Evolutionary conservation across 2,888 invertebrate genomes (phyloP).

Genomic region (Apamea crenata): DNA sequence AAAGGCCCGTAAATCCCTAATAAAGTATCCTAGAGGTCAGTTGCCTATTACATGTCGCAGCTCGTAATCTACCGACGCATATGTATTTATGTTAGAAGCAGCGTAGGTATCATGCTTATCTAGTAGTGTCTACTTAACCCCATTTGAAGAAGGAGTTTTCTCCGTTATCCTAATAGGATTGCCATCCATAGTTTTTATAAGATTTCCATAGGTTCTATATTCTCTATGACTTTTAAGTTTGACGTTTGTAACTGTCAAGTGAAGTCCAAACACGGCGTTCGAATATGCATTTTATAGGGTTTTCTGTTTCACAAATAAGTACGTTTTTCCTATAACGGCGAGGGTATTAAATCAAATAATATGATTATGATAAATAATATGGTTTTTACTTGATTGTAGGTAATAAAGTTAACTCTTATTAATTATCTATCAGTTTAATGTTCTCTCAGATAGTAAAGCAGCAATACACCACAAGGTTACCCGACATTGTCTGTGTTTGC

Average conservation of each 20-base stretch:
- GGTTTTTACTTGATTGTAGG: constrained; percentile 30
- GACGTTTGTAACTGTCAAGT: not conserved
- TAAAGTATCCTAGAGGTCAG: constrained; percentile 37
- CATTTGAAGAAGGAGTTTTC: not conserved
- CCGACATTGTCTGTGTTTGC: constrained; percentile 10
- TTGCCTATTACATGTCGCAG: constrained; percentile 16
- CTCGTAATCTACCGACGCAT: not conserved
- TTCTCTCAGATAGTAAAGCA: not conserved
- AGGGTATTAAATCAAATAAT: constrained; percentile 1
- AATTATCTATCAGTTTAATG: constrained; percentile 5
- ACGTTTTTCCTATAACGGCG: not conserved
- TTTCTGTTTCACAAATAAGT: constrained; percentile 7
- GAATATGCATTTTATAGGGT: constrained; percentile 10
- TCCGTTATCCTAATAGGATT: not conserved
- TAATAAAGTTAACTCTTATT: not conserved
- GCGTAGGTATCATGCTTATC: not conserved
- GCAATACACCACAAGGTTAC: constrained; percentile 28
- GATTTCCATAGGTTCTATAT: not conserved
- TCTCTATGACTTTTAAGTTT: not conserved
- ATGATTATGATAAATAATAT: constrained; percentile 2
- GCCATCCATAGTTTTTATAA: not conserved
- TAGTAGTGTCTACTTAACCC: not conserved
- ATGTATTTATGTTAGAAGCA: not conserved
- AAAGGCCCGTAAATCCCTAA: constrained; percentile 38
- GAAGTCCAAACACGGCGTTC: constrained; percentile 21